Conservation (phyloP, 2,888 invertebrate species). For the Clanis bilineata region DNA sequence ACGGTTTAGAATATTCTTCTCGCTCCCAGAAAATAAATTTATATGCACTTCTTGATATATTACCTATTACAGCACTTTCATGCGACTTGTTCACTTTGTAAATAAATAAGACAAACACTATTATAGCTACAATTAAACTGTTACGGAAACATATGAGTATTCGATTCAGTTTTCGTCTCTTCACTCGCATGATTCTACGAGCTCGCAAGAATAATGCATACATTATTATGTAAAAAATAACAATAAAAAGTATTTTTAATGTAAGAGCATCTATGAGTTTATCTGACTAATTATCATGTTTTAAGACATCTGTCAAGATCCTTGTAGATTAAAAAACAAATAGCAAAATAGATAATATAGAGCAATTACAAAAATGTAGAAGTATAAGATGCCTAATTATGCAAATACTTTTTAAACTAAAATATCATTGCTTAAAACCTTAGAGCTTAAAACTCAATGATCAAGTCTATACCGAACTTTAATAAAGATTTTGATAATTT, state of each 20-base stretch:
- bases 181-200: neutral
- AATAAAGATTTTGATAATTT: no score
- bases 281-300: neutral
- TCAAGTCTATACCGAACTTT: no score
- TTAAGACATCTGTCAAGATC: neutral
- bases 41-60: constrained; percentile 30
- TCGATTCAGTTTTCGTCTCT: constrained; percentile 21
- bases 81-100: constrained; percentile 22
- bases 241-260: neutral
- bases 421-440: no score
- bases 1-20: neutral
- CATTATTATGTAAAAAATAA: neutral
- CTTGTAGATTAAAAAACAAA: neutral
- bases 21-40: constrained; percentile 26
- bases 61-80: constrained; percentile 23
- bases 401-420: no score
- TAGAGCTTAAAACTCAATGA: no score
- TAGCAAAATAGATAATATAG: no score
- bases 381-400: no score
- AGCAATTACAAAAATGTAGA: no score
- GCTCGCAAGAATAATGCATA: neutral
- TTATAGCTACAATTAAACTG: constrained; percentile 23
- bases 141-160: constrained; percentile 22
- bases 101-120: constrained; percentile 24
- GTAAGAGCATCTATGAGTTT: neutral